phyloP scores from a whole-genome alignment of 2,113 vertebrate genomes.

The zebrafish (Danio rerio) region GRCz12tu NC_133188.1:24660501-24661000 shows the following conservation, averaged over 20 bases:
- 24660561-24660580: no score
- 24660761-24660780: background rate
- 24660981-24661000: conserved; percentile 41
- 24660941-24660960: conserved; percentile 11
- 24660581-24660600: no score
- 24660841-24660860: background rate
- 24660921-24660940: conserved; percentile 5
- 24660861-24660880: background rate
- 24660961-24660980: conserved; percentile 8
- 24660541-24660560: no score
- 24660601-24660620: no score
- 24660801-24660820: background rate
- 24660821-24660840: background rate
- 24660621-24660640: background rate
- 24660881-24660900: background rate
- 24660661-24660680: background rate
- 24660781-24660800: background rate
- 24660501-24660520: no score
- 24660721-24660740: background rate
- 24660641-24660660: background rate
- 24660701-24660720: background rate
- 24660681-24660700: background rate
- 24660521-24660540: no score
- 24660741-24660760: background rate
- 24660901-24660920: conserved; percentile 8